phyloP scores from a whole-genome alignment of 2,113 vertebrate species.

The Cochlearius cochlearius region DNA sequence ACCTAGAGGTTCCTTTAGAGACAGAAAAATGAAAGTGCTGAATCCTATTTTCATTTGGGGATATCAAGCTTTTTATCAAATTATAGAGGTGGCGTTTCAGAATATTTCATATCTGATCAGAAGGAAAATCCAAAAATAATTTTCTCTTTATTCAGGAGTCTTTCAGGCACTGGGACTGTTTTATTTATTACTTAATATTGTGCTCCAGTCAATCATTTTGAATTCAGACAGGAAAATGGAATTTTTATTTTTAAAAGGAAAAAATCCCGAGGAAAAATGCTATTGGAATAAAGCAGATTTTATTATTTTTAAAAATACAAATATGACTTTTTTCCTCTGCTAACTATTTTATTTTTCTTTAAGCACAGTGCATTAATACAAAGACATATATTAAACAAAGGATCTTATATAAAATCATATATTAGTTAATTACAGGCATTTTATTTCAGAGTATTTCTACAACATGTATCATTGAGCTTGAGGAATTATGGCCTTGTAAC shows the following conservation, averaged over 20 bases:
- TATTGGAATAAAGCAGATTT: conserved; percentile 60
- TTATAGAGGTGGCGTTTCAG: conserved; percentile 86
- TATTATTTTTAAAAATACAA: conserved; percentile 60
- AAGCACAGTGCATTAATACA: conserved; percentile 16
- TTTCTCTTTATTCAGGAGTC: conserved; percentile 81
- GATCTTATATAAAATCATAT: not conserved
- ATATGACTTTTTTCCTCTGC: not conserved
- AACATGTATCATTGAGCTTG: conserved; percentile 15
- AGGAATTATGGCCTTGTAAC: conserved; percentile 35
- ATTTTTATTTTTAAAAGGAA: conserved; percentile 71
- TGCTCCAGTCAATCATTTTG: conserved; percentile 79
- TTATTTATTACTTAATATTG: conserved; percentile 82
- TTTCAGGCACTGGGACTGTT: conserved; percentile 74
- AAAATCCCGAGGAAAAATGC: conserved; percentile 62
- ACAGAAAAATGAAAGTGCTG: conserved; percentile 89
- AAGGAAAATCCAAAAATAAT: conserved; percentile 82
- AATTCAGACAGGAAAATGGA: conserved; percentile 77
- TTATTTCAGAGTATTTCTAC: not conserved
- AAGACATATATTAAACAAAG: not conserved
- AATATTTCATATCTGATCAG: conserved; percentile 94
- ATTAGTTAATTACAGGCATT: conserved; percentile 40
- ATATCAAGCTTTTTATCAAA: conserved; percentile 92
- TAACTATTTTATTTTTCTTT: conserved; percentile 34
- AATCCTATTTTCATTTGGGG: conserved; percentile 89
- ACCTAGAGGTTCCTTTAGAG: conserved; percentile 79